Base-by-base conservation (phyloP, 1,140 invertebrate genomes). In the Drosophila paulistorum region DNA sequence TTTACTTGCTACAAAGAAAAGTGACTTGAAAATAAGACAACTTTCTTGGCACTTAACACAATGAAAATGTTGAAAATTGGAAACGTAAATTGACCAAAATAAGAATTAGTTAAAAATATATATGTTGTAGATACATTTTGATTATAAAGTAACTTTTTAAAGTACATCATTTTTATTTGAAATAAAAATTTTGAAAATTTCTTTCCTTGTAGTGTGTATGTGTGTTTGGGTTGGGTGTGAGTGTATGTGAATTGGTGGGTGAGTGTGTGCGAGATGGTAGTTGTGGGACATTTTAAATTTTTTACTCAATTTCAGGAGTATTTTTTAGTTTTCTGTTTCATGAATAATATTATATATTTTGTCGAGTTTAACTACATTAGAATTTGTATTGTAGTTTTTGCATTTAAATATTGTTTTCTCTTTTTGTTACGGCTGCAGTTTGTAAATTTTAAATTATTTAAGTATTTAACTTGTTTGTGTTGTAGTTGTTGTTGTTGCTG, bases 371-470 rank as follows among this genome's bases (percentile, higher is more conserved):
- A 86, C 82, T 85, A 75, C 75, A 70, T 76, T 79, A 82, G 71
- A 86, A 82, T 75, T 59, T 77, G 72, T 70, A 42, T 68, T 72
- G 48, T 77, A 51, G 71, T 33, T 76, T 76, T 70, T 26, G 23
- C 11, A 73, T 73, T 58, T 54, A 39, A 39, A 39, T 39, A 39
- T 26, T 68, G 60, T 39, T 51, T 39, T 65, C 45, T 68, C 11
- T 20, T 11, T 51, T 7, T 30, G 30, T 30, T 30, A 30, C 30
- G 30, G 45, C 65, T 68, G 71, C 68, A 69, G 39, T 87, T 87
- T 66, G 68, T 77, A 77, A 86, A 83, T 62, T 71, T 87, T 87
- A 74, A 79, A 77, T 79, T 82, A 79, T 70, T 86, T 83, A 87
- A 87, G 79, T 83, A 87, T 86, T 76, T 86, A 74, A 77, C 72